phyloP scores from a whole-genome alignment of 1,140 invertebrate species.

The Carposina sasakii region DNA sequence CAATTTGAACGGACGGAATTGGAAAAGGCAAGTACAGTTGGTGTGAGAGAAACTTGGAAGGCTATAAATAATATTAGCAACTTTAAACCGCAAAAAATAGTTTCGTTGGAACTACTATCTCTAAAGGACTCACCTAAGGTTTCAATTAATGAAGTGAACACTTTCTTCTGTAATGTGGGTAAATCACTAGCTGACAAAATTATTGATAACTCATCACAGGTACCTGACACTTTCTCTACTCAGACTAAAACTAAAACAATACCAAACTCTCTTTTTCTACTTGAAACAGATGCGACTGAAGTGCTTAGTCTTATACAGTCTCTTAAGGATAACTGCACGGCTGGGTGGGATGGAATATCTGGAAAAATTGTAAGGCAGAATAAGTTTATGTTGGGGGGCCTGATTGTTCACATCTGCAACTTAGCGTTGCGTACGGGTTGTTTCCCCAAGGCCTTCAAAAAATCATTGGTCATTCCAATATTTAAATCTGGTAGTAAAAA shows the following conservation, averaged over 20 bases:
- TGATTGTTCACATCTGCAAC: too few species aligned
- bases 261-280: not conserved
- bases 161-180: not conserved
- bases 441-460: too few species aligned
- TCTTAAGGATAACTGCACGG: too few species aligned
- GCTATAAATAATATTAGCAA: constrained; percentile 14
- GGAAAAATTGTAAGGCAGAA: too few species aligned
- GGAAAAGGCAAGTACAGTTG: constrained; percentile 6
- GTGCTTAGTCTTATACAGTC: too few species aligned
- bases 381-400: too few species aligned
- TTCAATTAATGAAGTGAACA: not conserved
- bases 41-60: constrained; percentile 18
- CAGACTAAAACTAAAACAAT: not conserved
- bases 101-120: not conserved
- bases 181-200: not conserved
- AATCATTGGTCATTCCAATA: too few species aligned
- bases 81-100: not conserved
- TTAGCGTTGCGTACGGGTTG: too few species aligned
- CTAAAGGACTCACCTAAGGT: not conserved
- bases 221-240: too few species aligned
- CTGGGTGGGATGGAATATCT: too few species aligned
- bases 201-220: not conserved
- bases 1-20: constrained; percentile 9
- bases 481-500: too few species aligned
- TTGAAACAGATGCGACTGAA: not conserved